Conservation (phyloP, 2,113 vertebrate species). For the Hemicordylus capensis region DNA sequence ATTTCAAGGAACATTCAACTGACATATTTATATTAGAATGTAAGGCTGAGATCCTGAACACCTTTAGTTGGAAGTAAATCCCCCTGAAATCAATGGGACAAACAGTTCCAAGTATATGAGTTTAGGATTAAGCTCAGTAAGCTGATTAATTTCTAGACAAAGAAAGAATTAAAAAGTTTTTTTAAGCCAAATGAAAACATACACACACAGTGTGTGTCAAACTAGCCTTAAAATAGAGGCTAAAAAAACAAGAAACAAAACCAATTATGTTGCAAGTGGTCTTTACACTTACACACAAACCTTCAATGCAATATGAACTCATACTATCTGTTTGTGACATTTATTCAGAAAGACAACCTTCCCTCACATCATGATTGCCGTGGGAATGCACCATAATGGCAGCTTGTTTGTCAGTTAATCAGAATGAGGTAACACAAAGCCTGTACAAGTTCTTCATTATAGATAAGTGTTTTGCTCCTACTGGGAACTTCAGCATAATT, state of each 20-base stretch:
- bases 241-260: not conserved
- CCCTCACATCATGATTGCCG: not conserved
- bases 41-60: not conserved
- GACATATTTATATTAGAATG: not conserved
- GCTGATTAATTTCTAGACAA: not conserved
- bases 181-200: not conserved
- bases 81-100: too few relatives aligned
- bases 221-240: not conserved
- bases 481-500: slow-evolving; percentile 27
- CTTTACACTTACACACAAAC: not conserved
- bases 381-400: slow-evolving; percentile 23
- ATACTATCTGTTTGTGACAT: slow-evolving; percentile 24
- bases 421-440: slow-evolving; percentile 21
- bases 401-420: slow-evolving; percentile 35
- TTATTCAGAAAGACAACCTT: slow-evolving; percentile 14
- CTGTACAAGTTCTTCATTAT: slow-evolving; percentile 37
- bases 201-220: not conserved
- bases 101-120: not conserved
- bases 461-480: slow-evolving; percentile 31
- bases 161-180: not conserved
- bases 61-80: too few relatives aligned
- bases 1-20: not conserved
- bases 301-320: not conserved
- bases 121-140: not conserved
- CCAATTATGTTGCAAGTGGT: not conserved